These are phyloP conservation scores for Anagyrus pseudococci DNA, from an alignment of 2,888 invertebrate genomes.

Conservation along the genomic window DNA sequence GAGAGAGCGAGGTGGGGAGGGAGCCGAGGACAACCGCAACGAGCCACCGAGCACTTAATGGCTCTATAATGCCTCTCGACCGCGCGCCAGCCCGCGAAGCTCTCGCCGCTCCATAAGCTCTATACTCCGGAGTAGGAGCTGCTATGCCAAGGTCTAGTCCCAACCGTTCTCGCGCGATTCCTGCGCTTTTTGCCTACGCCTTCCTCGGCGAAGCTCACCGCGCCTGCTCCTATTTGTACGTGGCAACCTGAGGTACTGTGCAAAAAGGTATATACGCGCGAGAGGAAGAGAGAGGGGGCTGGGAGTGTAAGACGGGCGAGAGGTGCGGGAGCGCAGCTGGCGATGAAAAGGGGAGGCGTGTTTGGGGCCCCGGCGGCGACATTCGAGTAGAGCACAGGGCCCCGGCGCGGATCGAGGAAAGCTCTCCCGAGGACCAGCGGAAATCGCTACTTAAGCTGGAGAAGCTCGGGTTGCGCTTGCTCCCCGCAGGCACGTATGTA, in stretches of 20 bases:
- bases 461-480: slow-evolving; percentile 31
- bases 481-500: too few species aligned
- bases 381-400: too few species aligned
- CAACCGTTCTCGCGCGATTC: too few species aligned
- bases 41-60: slow-evolving; percentile 55
- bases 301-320: background rate
- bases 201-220: too few species aligned
- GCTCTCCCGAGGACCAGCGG: slow-evolving; percentile 39
- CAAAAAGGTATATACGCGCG: too few species aligned
- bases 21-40: slow-evolving; percentile 50
- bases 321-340: slow-evolving; percentile 4
- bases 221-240: too few species aligned
- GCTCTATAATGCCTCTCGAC: slow-evolving; percentile 52
- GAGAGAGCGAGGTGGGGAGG: slow-evolving; percentile 9
- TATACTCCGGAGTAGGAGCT: too few species aligned
- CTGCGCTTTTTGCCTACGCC: too few species aligned
- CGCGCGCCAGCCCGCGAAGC: slow-evolving; percentile 34
- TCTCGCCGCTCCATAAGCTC: background rate
- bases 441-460: slow-evolving; percentile 33
- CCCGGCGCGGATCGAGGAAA: slow-evolving; percentile 33
- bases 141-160: too few species aligned
- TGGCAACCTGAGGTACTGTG: too few species aligned
- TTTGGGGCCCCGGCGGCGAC: too few species aligned
- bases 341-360: background rate
- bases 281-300: background rate